Base-by-base conservation (phyloP, 2,113 vertebrate species). In the Sinocyclocheilus anshuiensis region DNA sequence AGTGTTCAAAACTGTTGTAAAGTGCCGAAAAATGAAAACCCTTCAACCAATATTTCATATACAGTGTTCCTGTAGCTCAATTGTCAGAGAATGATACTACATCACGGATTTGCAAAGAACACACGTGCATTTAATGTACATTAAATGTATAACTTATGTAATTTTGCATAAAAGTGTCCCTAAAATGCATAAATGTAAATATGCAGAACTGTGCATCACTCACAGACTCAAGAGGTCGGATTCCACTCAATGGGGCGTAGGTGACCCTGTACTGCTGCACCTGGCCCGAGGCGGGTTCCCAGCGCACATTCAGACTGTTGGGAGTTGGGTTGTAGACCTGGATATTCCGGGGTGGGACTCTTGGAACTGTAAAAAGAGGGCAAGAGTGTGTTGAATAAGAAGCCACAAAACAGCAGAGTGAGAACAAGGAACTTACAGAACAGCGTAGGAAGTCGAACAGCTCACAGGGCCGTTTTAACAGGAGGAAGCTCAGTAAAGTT, bases 301-400 rank as follows among this genome's bases (percentile, higher is more conserved):
- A 99, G 84, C 97, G 97, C 29, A 97, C 95, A 13, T 97, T 97
- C 82, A 99, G 95, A 92, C 95, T 97, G 92, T 96, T 98, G 88
- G 97, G 93, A 26, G 96, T 96, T 48, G 98, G 98, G 89, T 98
- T 97, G 90, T 97, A 99, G 87, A 99, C 95, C 85, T 98, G 95
- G 87, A 99, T 88, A 71, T 97, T 96, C 91, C 95, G 96, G 53
- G 97, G 96, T 50, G 96, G 94, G 72, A 94, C 96, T 82, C 98
- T 95, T 26, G 96, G 94, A 91, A 99, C 98, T 99, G 94, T 53
- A 63, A 48, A 48, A 45, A 89, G 24, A 90, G 81, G 7, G 24
- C 8, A 22, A 36, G 63, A 61, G 29, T 29, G 33, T 77, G 33
- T 67, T 55, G 11, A 26, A 79, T n/a, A 39, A 76, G 20, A 71